These are phyloP conservation scores for Streblospio benedicti DNA, from an alignment of 1,140 invertebrate genomes.

Conservation along the genomic window DNA sequence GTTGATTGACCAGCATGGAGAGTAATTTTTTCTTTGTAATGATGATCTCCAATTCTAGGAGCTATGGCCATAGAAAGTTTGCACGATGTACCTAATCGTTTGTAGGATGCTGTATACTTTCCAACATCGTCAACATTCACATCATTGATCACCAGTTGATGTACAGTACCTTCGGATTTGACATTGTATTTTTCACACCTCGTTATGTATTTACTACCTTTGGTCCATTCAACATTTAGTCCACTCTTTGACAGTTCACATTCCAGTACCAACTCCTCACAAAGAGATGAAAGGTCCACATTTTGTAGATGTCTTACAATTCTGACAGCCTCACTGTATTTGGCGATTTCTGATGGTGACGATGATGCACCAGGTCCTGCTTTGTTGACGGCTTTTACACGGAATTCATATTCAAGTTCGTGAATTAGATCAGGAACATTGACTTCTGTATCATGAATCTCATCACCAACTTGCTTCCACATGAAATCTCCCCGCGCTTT, in stretches of 20 bases:
- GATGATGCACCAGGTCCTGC: conserved; percentile 88
- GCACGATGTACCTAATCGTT: conserved; percentile 59
- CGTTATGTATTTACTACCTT: conserved; percentile 55
- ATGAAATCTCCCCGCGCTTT: conserved; percentile 5
- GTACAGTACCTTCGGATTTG: conserved; percentile 17
- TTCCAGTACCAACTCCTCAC: conserved; percentile 28
- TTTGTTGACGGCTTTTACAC: conserved; percentile 92
- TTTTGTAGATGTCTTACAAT: conserved; percentile 7
- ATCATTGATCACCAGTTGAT: conserved; percentile 21
- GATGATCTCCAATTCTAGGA: conserved; percentile 8
- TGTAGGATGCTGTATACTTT: conserved; percentile 17
- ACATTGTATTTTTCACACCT: conserved; percentile 7
- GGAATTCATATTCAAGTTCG: conserved; percentile 93
- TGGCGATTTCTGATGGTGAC: conserved; percentile 73
- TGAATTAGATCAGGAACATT: conserved; percentile 63
- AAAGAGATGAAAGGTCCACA: conserved; percentile 3
- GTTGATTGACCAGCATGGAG: conserved; percentile 18
- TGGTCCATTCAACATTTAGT: conserved; percentile 56
- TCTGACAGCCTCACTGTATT: conserved; percentile 29
- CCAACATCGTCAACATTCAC: conserved; percentile 15
- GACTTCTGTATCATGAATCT: conserved; percentile 65
- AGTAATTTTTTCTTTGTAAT: conserved; percentile 17
- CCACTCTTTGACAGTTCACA: conserved; percentile 39
- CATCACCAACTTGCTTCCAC: conserved; percentile 73
- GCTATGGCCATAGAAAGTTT: conserved; percentile 34